These are phyloP conservation scores for Holothuria scabra DNA, from an alignment of 53 echinoderm and acorn worm genomes.

Conservation along the genomic window DNA sequence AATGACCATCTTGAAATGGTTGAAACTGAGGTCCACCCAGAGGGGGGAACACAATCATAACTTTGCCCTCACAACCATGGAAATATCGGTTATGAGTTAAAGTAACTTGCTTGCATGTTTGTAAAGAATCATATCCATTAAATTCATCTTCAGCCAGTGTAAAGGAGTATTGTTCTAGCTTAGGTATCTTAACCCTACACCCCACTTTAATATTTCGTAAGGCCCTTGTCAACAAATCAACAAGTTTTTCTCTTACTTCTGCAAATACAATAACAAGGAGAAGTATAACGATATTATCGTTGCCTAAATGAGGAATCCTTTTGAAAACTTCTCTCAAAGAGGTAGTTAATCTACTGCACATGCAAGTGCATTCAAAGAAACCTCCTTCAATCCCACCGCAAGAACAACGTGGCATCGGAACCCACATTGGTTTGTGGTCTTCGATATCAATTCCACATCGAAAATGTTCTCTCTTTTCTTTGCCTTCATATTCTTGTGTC, in stretches of 20 bases:
- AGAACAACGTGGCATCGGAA: conserved; percentile 5
- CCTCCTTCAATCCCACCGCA: not conserved
- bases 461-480: not conserved
- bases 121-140: no score
- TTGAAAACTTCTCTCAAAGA: conserved; percentile 1
- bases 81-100: conserved; percentile 24
- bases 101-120: not conserved
- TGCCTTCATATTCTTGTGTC: conserved; percentile 26
- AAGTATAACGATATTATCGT: conserved; percentile 1
- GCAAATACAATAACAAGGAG: conserved; percentile 5
- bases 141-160: not conserved
- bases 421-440: conserved; percentile 33
- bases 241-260: conserved; percentile 9
- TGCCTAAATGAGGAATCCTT: conserved; percentile 6
- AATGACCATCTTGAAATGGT: not conserved
- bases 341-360: not conserved
- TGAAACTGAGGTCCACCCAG: conserved; percentile 28
- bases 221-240: not conserved
- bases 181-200: conserved; percentile 9
- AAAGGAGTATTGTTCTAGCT: conserved; percentile 7
- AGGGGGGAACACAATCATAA: conserved; percentile 28
- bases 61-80: conserved; percentile 29
- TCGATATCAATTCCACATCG: conserved; percentile 32
- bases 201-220: conserved; percentile 6
- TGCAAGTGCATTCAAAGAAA: conserved; percentile 25